Percentiles rank a stretch among this genome's conserved stretches.
Conservation (phyloP, 2,113 vertebrate genomes). For the Trogon melanurus region DNA sequence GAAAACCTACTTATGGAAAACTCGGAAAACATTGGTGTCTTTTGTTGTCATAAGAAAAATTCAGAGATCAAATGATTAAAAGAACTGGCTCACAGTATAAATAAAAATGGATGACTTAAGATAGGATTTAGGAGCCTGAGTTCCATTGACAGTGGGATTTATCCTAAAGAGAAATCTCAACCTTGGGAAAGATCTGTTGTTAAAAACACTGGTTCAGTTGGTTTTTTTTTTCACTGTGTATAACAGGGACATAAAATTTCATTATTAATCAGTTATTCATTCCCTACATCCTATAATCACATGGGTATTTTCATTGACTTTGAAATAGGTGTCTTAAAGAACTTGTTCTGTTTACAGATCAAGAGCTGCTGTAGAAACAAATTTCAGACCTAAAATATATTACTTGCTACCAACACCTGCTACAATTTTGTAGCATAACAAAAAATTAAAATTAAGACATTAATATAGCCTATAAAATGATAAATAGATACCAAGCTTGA, state of each 20-base stretch:
- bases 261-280: neutral
- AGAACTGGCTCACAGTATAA: neutral
- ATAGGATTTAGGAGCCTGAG: neutral
- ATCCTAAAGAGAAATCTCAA: neutral
- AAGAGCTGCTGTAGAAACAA: neutral
- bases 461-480: neutral
- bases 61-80: neutral
- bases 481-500: neutral
- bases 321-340: neutral
- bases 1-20: neutral
- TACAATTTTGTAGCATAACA: neutral
- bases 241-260: neutral
- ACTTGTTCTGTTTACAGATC: neutral
- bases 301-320: neutral
- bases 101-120: neutral
- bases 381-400: neutral
- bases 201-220: neutral
- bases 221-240: neutral
- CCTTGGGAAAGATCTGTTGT: neutral
- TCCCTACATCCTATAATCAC: neutral
- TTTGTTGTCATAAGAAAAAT: neutral
- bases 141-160: neutral
- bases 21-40: neutral
- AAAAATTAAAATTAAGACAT: neutral
- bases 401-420: neutral